Percentiles rank a stretch among this genome's conserved stretches.
These are phyloP conservation scores for Eptesicus fuscus DNA, from an alignment of 2,113 vertebrate genomes.

Conservation along the genomic window DNA sequence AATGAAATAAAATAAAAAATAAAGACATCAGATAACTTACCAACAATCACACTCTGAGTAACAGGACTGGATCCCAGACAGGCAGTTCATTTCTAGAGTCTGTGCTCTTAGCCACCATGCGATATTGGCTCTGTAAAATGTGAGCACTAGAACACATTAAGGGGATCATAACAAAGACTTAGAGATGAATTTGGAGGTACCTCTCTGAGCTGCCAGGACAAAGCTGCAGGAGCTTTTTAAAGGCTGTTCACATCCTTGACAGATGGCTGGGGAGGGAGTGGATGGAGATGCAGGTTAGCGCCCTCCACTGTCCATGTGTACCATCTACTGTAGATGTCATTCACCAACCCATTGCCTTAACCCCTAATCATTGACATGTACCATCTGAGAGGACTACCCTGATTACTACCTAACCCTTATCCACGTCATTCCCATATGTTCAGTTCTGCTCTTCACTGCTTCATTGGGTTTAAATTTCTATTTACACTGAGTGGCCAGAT, in stretches of 20 bases:
- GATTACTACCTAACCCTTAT: not conserved
- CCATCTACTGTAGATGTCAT: not conserved
- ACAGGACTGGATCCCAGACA: not conserved
- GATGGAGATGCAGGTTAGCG: not conserved
- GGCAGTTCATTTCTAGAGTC: not conserved
- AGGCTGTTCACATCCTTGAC: not conserved
- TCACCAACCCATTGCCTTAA: not conserved
- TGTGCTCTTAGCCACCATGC: not conserved
- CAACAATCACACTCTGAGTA: not conserved
- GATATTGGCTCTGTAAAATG: not conserved
- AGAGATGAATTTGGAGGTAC: not conserved
- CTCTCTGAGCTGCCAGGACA: not conserved
- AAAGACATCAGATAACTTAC: not conserved
- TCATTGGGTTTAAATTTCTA: not conserved
- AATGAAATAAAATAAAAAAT: not conserved
- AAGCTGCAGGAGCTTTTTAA: not conserved
- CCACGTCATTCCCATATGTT: not conserved
- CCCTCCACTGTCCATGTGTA: rapidly evolving
- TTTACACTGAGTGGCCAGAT: not conserved
- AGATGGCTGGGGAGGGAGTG: not conserved
- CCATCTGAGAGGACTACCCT: not conserved
- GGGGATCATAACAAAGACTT: not conserved
- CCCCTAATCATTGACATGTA: too few species aligned
- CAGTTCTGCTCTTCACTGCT: not conserved
- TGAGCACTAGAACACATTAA: not conserved